phyloP scores from a whole-genome alignment of 2,797 vertebrate species.

The Stomatorhinus walkeri region DNA sequence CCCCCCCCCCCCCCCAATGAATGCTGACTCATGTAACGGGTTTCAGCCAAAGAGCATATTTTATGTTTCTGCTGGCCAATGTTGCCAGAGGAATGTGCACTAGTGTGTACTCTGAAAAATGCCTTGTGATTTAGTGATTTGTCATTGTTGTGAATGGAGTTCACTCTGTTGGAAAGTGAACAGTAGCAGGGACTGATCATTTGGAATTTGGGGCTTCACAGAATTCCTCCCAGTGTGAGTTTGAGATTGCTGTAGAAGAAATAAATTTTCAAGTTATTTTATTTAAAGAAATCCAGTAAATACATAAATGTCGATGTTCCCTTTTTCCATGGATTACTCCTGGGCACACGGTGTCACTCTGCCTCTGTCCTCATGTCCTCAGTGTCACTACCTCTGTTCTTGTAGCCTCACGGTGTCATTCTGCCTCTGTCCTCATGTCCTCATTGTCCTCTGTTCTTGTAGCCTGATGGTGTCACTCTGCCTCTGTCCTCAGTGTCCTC shows the following conservation, averaged over 20 bases:
- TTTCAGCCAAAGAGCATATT: neutral
- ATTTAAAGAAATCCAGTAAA: neutral
- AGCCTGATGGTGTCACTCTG: neutral
- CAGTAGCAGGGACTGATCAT: neutral
- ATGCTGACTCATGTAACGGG: neutral
- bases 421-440: neutral
- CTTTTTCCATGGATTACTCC: neutral
- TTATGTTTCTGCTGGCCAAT: neutral
- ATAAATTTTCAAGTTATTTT: neutral
- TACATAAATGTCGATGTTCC: neutral
- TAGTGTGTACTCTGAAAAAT: constrained; percentile 1
- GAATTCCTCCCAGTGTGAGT: neutral
- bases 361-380: neutral
- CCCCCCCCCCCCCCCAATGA: no score
- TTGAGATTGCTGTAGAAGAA: neutral
- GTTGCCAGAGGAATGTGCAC: neutral
- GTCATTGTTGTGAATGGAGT: constrained; percentile 10
- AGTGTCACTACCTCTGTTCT: neutral
- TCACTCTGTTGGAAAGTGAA: neutral
- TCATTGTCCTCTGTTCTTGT: neutral
- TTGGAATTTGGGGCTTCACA: neutral
- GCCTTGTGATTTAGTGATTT: constrained; percentile 5
- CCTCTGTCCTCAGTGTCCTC: neutral
- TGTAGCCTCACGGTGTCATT: neutral
- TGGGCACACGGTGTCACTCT: neutral